phyloP scores from a whole-genome alignment of 1,140 invertebrate genomes.

The Stenopsyche tienmushanensis region DNA sequence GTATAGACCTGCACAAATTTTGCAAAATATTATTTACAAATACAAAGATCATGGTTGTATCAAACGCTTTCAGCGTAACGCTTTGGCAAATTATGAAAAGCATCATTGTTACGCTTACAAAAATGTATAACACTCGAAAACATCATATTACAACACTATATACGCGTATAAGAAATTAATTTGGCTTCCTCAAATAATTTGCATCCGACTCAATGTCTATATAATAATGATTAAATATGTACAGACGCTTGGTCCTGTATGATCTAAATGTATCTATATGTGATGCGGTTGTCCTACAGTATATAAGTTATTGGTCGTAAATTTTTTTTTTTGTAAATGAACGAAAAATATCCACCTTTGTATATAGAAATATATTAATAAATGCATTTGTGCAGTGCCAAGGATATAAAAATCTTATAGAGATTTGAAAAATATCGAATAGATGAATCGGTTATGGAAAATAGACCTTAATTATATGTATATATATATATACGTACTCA shows the following conservation, averaged over 20 bases:
- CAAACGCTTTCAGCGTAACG: no score
- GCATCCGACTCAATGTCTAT: constrained; percentile 6
- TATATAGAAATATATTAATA: constrained; percentile 17
- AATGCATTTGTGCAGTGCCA: constrained; percentile 20
- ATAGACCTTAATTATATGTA: no score
- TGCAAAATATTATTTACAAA: no score
- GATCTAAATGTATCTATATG: constrained; percentile 19
- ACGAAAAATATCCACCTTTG: constrained; percentile 13
- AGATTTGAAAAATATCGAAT: constrained; percentile 21
- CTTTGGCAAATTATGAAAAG: no score
- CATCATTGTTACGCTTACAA: no score
- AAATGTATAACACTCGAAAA: no score
- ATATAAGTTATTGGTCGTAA: constrained; percentile 22
- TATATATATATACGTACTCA: no score
- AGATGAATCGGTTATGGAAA: constrained; percentile 18
- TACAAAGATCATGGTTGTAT: no score
- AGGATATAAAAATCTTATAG: constrained; percentile 16
- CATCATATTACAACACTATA: no score
- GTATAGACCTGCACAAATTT: no score
- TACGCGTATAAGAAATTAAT: no score
- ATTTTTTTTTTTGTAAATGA: constrained; percentile 23
- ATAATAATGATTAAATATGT: constrained; percentile 11
- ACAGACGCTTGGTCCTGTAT: constrained; percentile 14
- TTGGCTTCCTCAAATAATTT: constrained; percentile 10
- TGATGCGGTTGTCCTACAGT: constrained; percentile 17